Evolutionary conservation across 1,140 invertebrate species (phyloP), one percentile per base, ranked within the genome.

Genomic region (Palaemon carinicauda): DNA sequence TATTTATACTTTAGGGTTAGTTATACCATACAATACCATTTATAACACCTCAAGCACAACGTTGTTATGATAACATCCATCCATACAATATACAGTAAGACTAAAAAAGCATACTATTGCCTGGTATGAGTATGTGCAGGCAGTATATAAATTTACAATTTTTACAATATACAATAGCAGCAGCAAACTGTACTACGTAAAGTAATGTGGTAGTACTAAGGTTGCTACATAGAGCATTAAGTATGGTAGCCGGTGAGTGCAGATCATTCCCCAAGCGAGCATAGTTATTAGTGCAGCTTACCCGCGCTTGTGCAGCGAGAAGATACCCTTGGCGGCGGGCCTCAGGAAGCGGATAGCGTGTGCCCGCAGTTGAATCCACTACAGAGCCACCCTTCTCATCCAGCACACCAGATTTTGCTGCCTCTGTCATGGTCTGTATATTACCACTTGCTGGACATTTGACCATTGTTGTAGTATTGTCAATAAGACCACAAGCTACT

Each of bases 241-340:
- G 51, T 71, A 82, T 71, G 56, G 41, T 78, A 74, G 75, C 78
- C 52, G 75, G 81, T 83, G 77, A 87, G 87, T 83, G 84, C 78
- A 79, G 79, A 54, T 83, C 80, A 88, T 86, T 82, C 84, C 84
- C 84, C 65, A 86, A 86, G 84, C 84, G 60, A 86, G 84, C 84
- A 51, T 53, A 80, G 77, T 41, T 86, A 86, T 69, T 80, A 33
- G 81, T 81, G 53, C 82, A 71, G 79, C 96, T 97, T 94, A 98
- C 97, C 96, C 96, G 94, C 91, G 96, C 95, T 94, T 96, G 95
- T 91, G 96, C 96, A 91, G 96, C 94, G 92, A 97, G 94, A 89
- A 97, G 94, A 92, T 95, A 95, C 90, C 97, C 96, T 91, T 95
- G 95, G 91, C 97, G 95, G 91, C 95, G 93, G 90, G 97, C 97